Base-by-base conservation (phyloP, 2,113 vertebrate species). In the Hemichromis elongatus region DNA sequence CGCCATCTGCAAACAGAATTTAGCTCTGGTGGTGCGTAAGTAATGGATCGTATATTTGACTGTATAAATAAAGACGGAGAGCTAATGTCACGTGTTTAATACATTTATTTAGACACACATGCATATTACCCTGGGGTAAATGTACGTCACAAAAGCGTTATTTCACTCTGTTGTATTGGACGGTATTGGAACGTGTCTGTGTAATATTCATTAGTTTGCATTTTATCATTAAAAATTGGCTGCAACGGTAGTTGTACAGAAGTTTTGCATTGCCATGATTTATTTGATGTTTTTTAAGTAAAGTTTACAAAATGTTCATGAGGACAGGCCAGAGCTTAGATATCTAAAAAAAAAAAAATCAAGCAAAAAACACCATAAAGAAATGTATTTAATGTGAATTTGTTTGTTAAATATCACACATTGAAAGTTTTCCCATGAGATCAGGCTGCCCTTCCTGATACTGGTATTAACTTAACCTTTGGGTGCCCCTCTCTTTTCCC, bases 391-490 rank as follows among this genome's bases (percentile, higher is more conserved):
- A 73, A 50, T 12, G 3, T 11, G 50, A 53, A 7, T 30, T 19
- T 66, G 14, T 73, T 57, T 66, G 6, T 53, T 73, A 21, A 45
- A 83, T 80, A 84, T 75, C 40, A 70, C 59, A 45, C 35, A 35
- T 61, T 9, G 18, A 12, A 9, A 42, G 16, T 86, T 86, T 82
- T 85, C 84, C 77, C 91, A 89, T 59, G 79, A 92, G 35, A 45
- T 91, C 19, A 47, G 35, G 54, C 57, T 47, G 83, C 28, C 82
- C 35, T 30, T 88, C 53, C 55, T 84, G 55, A 89, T 86, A 79
- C 77, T 91, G 85, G 80, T 86, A 86, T 87, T 83, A 61, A 86
- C 35, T 81, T 89, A 73, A 94, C 90, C 90, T 89, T 54, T 82
- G 52, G 18, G 18, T 91, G 88, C 84, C 91, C 92, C 50, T 45